Percentiles rank a stretch among this genome's conserved stretches.
phyloP scores from a whole-genome alignment of 2,797 vertebrate genomes.

The Muscicapa striata region DNA sequence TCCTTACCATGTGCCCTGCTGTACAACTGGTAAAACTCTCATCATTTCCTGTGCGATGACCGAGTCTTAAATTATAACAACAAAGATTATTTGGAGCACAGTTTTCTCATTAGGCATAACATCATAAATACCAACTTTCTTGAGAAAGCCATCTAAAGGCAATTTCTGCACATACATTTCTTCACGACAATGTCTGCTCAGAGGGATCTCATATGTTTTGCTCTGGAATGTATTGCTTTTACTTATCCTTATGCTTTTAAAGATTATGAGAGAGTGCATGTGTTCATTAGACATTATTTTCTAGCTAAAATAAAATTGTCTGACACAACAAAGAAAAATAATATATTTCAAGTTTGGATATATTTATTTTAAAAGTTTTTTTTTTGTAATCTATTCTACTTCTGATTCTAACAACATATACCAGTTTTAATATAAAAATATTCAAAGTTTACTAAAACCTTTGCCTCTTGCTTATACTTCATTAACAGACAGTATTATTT shows the following conservation, averaged over 20 bases:
- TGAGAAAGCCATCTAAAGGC: background rate
- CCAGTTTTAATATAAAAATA: background rate
- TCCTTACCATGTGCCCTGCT: background rate
- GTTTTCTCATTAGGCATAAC: background rate
- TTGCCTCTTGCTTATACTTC: background rate
- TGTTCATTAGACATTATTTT: background rate
- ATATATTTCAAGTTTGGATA: background rate
- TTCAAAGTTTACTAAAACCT: background rate
- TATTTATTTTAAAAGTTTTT: background rate
- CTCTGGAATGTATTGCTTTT: background rate
- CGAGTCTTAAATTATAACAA: background rate
- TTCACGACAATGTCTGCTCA: background rate
- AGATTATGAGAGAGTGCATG: background rate
- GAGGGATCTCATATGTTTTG: background rate
- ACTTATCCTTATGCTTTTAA: background rate
- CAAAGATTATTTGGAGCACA: background rate
- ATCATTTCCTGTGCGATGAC: rapidly evolving
- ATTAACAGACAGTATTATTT: background rate
- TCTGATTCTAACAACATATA: background rate
- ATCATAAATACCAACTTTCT: background rate
- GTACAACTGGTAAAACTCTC: background rate
- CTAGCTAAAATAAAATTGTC: background rate
- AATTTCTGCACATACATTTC: background rate
- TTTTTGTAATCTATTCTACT: background rate
- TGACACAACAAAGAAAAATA: background rate